These are phyloP conservation scores for Bolborhynchus lineola DNA, from an alignment of 2,113 vertebrate genomes.

Conservation along the genomic window DNA sequence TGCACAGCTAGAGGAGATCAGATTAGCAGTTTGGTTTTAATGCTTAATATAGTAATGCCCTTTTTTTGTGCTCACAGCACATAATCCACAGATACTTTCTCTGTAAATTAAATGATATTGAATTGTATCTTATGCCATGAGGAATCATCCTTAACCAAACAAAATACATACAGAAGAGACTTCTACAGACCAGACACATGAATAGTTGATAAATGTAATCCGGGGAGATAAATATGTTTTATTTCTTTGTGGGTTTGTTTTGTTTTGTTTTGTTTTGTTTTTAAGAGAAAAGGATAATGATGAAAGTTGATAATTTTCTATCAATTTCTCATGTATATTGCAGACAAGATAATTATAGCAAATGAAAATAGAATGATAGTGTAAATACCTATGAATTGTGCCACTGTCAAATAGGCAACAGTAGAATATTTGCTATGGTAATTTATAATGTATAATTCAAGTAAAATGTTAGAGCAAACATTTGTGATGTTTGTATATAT, in stretches of 20 bases:
- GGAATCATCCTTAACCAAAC: not conserved
- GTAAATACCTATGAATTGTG: conserved; percentile 47
- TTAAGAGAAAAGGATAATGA: not conserved
- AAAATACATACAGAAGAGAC: not conserved
- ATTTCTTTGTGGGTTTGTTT: not conserved
- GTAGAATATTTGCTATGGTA: conserved; percentile 22
- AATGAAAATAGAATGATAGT: conserved; percentile 17
- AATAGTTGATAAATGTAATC: not conserved
- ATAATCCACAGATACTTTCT: conserved; percentile 14
- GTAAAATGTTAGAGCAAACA: conserved; percentile 24
- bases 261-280: not conserved
- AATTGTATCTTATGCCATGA: not conserved
- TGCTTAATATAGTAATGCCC: conserved; percentile 8
- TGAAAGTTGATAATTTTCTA: conserved; percentile 25
- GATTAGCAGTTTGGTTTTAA: conserved; percentile 22
- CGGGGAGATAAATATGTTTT: not conserved
- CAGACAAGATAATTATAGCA: not conserved
- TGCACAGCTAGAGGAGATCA: not conserved
- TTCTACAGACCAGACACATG: not conserved
- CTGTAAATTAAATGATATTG: not conserved
- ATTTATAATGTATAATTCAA: conserved; percentile 56
- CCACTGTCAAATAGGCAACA: conserved; percentile 43
- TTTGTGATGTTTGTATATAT: conserved; percentile 18
- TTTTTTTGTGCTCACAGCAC: not conserved
- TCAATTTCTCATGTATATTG: conserved; percentile 30